Evolutionary conservation across 1,140 invertebrate species (phyloP).

Genomic region (Drosophila murphyi): DNA sequence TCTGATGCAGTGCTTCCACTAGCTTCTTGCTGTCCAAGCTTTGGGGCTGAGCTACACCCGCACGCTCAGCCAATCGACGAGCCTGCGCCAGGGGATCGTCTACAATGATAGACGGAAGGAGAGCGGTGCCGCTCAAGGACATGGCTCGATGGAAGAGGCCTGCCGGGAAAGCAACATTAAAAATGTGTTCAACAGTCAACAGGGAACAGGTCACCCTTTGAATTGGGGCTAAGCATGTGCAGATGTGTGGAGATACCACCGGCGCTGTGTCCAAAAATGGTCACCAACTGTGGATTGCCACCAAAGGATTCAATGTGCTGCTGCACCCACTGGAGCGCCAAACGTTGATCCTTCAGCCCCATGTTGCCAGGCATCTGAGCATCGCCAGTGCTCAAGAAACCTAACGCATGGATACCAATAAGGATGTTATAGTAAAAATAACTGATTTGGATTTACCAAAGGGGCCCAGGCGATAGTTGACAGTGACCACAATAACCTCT

Average conservation of each 20-base stretch:
- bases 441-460: constrained; percentile 64
- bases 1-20: constrained; percentile 75
- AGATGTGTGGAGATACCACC: constrained; percentile 86
- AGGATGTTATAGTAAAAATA: not conserved
- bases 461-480: constrained; percentile 86
- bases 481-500: constrained; percentile 85
- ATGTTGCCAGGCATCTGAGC: constrained; percentile 85
- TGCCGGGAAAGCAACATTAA: not conserved
- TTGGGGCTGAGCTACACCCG: constrained; percentile 42
- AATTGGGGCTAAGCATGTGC: constrained; percentile 56
- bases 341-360: constrained; percentile 77
- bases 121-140: constrained; percentile 86
- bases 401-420: constrained; percentile 13
- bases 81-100: constrained; percentile 84
- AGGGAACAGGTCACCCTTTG: constrained; percentile 73
- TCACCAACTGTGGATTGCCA: constrained; percentile 89
- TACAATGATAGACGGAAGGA: constrained; percentile 84
- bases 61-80: constrained; percentile 41
- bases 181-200: constrained; percentile 43
- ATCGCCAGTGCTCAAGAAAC: constrained; percentile 82
- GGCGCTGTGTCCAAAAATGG: constrained; percentile 90
- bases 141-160: constrained; percentile 85
- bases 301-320: constrained; percentile 86
- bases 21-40: constrained; percentile 42
- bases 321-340: constrained; percentile 73